Percentiles rank a stretch among this genome's conserved stretches.
phyloP scores from a whole-genome alignment of 1,140 invertebrate genomes.

The Gryon sp. region DNA sequence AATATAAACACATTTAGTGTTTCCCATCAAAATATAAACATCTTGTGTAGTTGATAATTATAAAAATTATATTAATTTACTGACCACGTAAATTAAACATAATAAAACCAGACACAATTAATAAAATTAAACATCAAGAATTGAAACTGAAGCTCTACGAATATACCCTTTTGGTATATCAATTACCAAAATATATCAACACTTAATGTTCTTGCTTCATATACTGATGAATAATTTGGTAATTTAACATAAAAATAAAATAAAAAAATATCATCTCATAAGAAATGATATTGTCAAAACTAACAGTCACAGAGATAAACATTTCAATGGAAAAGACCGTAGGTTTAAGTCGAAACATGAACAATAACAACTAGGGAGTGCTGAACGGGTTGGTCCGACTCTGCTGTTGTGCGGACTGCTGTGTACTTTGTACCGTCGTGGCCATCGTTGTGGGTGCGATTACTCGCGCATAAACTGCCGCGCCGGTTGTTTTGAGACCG shows the following conservation, averaged over 20 bases:
- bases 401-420: slow-evolving; percentile 63
- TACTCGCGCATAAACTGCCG: slow-evolving; percentile 75
- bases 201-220: too few species aligned
- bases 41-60: background rate
- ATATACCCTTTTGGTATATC: too few species aligned
- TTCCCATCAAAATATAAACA: background rate
- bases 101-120: too few species aligned
- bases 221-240: too few species aligned
- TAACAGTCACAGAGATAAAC: too few species aligned
- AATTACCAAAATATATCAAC: too few species aligned
- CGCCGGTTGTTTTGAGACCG: slow-evolving; percentile 75
- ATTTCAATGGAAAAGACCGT: slow-evolving; percentile 11
- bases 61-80: background rate
- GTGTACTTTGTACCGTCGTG: slow-evolving; percentile 67
- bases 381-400: slow-evolving; percentile 70
- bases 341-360: slow-evolving; percentile 22
- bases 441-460: slow-evolving; percentile 75
- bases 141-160: too few species aligned
- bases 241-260: too few species aligned
- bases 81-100: background rate
- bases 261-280: too few species aligned
- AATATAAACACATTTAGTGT: slow-evolving; percentile 38
- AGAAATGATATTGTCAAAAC: too few species aligned
- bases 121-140: too few species aligned
- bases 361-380: slow-evolving; percentile 46